Conservation (phyloP, 2,888 invertebrate genomes). For the Hoplodrina ambigua region DNA sequence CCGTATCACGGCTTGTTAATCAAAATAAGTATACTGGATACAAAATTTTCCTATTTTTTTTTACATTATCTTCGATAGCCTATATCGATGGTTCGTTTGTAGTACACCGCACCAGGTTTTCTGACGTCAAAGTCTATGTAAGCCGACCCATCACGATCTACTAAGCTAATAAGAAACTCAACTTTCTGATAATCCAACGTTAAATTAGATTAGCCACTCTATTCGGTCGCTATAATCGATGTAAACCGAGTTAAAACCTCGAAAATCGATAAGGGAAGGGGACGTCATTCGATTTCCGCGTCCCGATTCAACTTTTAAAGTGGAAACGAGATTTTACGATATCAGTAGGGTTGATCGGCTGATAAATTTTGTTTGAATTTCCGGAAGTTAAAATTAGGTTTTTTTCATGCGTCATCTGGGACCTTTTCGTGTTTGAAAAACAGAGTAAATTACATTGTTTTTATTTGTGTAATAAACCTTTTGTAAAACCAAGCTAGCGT, state of each 20-base stretch:
- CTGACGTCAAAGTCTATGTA: constrained; percentile 35
- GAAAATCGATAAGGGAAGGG: constrained; percentile 37
- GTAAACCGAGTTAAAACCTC: constrained; percentile 34
- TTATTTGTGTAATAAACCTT: constrained; percentile 34
- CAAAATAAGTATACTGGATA: constrained; percentile 5
- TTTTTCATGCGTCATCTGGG: constrained; percentile 3
- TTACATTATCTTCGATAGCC: constrained; percentile 12
- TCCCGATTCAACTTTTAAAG: constrained; percentile 62
- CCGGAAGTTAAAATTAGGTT: constrained; percentile 6
- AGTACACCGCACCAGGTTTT: constrained; percentile 6
- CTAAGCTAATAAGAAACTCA: constrained; percentile 55
- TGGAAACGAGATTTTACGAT: constrained; percentile 60
- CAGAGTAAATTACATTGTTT: constrained; percentile 3
- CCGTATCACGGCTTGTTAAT: neutral
- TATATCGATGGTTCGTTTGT: constrained; percentile 13
- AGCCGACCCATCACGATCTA: constrained; percentile 19
- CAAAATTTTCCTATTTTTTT: constrained; percentile 3
- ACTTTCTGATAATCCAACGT: constrained; percentile 32
- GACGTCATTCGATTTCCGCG: constrained; percentile 54
- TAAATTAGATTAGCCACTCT: constrained; percentile 45
- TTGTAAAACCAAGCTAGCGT: constrained; percentile 30
- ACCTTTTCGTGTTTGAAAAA: neutral
- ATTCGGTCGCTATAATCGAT: constrained; percentile 47
- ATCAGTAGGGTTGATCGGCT: constrained; percentile 32
- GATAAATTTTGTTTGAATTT: constrained; percentile 40